Conservation (phyloP, 64 coral and sea anemone species). For the Trachythela sp. region DNA sequence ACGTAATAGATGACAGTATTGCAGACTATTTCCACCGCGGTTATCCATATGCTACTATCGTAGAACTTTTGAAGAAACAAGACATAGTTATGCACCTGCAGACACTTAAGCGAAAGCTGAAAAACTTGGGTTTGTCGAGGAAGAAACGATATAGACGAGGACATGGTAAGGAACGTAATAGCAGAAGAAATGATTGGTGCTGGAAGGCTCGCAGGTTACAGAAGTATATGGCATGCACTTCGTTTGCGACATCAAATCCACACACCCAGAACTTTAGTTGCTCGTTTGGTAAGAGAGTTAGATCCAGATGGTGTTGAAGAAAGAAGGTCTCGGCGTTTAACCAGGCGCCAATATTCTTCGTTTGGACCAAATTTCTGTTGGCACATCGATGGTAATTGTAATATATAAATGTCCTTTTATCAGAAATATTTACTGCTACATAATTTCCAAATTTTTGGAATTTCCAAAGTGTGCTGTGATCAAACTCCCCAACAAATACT, state of each 20-base stretch:
- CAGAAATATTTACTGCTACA: neutral
- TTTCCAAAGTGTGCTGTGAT: no score
- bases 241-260: constrained; percentile 15
- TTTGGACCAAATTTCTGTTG: no score
- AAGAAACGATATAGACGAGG: neutral
- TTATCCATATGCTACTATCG: neutral
- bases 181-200: neutral
- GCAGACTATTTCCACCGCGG: neutral
- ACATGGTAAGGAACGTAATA: neutral
- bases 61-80: neutral
- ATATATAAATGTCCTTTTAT: neutral
- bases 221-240: constrained; percentile 12
- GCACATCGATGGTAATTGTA: neutral
- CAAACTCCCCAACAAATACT: no score
- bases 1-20: neutral
- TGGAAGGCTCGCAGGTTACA: neutral
- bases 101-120: constrained; percentile 15
- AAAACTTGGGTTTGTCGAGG: neutral
- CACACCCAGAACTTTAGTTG: neutral
- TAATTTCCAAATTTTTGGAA: no score
- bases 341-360: neutral
- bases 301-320: constrained; percentile 6
- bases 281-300: neutral
- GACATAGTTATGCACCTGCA: neutral
- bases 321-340: neutral